Conservation (phyloP, 2,113 vertebrate species). For the Cavia porcellus region DNA sequence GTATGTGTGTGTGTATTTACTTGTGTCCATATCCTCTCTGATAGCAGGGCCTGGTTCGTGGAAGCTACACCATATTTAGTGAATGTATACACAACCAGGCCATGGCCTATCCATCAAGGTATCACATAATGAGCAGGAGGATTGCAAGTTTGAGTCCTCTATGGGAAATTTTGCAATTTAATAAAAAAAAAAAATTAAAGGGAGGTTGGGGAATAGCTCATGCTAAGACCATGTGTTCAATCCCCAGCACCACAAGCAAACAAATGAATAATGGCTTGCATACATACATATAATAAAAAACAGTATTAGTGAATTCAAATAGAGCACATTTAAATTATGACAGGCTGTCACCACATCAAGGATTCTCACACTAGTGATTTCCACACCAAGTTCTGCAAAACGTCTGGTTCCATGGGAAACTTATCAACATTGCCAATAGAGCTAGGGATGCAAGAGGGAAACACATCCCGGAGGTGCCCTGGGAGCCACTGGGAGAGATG, state of each 20-base stretch:
- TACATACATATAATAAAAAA: background rate
- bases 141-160: background rate
- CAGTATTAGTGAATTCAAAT: background rate
- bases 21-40: background rate
- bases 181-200: background rate
- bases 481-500: background rate
- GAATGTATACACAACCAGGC: background rate
- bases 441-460: background rate
- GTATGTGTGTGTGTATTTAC: background rate
- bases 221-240: background rate
- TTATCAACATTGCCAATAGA: background rate
- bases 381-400: background rate
- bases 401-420: background rate
- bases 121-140: background rate
- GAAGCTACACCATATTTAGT: background rate
- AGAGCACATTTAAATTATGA: background rate
- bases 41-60: background rate
- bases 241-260: background rate
- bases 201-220: background rate
- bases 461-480: background rate
- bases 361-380: background rate
- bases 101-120: background rate
- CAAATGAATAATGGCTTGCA: background rate
- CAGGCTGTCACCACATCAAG: background rate
- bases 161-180: background rate